Conservation (phyloP, 2,113 vertebrate species). For the Glaucomys volans region DNA sequence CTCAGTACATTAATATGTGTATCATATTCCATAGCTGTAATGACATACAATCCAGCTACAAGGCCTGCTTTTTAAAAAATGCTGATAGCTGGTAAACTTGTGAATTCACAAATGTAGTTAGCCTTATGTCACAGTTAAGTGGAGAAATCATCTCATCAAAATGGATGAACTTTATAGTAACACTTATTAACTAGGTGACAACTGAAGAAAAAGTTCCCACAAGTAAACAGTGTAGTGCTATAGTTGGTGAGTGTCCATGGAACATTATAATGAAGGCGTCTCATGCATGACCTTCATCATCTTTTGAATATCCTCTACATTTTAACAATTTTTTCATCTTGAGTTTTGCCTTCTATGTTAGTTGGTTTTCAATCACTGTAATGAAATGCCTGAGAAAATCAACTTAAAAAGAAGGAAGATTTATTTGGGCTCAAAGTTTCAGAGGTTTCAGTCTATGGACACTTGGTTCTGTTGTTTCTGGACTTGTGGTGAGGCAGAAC, state of each 20-base stretch:
- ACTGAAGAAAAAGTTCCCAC: not conserved
- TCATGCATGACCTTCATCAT: not conserved
- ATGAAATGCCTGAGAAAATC: not conserved
- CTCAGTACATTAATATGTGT: not conserved
- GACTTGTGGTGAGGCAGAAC: not conserved
- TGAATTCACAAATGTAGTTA: slow-evolving; percentile 35
- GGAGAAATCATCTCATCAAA: not conserved
- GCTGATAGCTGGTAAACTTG: slow-evolving; percentile 1
- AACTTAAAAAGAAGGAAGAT: not conserved
- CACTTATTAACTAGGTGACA: not conserved
- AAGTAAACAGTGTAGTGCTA: not conserved
- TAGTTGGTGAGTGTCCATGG: not conserved
- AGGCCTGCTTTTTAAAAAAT: slow-evolving; percentile 30
- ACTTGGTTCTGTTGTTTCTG: not conserved
- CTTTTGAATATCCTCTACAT: not conserved
- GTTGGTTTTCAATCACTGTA: not conserved
- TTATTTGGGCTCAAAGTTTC: not conserved
- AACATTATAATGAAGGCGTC: not conserved
- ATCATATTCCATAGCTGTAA: not conserved
- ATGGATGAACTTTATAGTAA: not conserved
- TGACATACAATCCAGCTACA: not conserved
- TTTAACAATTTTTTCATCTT: not conserved
- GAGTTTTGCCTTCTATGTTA: not conserved
- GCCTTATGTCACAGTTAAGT: not conserved
- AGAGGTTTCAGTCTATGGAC: too few species aligned